These are phyloP conservation scores for Campylorhamphus procurvoides DNA, from an alignment of 2,113 vertebrate genomes.

Conservation along the genomic window DNA sequence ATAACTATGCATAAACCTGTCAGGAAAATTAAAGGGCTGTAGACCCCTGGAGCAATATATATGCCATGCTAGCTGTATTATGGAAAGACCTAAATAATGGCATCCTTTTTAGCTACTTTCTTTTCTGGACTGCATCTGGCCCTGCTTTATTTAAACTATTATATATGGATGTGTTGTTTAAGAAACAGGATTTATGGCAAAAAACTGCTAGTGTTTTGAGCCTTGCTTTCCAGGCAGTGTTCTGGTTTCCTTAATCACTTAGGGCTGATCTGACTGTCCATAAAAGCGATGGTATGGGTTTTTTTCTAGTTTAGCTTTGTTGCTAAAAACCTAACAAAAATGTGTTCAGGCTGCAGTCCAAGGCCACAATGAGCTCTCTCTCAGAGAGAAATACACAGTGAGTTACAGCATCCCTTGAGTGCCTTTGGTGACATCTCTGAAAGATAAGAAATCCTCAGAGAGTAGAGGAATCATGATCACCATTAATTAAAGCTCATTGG, in stretches of 20 bases:
- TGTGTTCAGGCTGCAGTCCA: neutral
- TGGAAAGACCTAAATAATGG: constrained; percentile 19
- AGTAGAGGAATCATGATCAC: neutral
- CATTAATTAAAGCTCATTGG: neutral
- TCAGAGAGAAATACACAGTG: neutral
- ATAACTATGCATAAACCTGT: constrained; percentile 40
- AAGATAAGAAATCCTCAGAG: neutral
- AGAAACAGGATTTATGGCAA: constrained; percentile 50
- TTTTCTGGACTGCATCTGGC: constrained; percentile 42
- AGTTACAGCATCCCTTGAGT: neutral
- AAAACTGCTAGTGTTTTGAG: constrained; percentile 35
- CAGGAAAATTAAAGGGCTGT: constrained; percentile 44
- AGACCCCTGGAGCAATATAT: constrained; percentile 3
- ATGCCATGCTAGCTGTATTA: neutral
- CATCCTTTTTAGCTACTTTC: constrained; percentile 22
- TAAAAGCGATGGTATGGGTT: neutral
- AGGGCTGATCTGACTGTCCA: neutral
- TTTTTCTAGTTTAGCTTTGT: constrained; percentile 13
- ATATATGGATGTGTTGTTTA: constrained; percentile 52
- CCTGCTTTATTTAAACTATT: constrained; percentile 47
- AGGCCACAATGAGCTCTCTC: neutral
- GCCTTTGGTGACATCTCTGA: neutral
- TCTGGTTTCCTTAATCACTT: constrained; percentile 47
- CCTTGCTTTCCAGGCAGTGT: constrained; percentile 31
- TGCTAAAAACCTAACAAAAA: neutral